A percentile compares a stretch with the other conserved stretches of the same genome.
Conservation (phyloP, 1,140 invertebrate genomes). For the Drosophila oshimai region DNA sequence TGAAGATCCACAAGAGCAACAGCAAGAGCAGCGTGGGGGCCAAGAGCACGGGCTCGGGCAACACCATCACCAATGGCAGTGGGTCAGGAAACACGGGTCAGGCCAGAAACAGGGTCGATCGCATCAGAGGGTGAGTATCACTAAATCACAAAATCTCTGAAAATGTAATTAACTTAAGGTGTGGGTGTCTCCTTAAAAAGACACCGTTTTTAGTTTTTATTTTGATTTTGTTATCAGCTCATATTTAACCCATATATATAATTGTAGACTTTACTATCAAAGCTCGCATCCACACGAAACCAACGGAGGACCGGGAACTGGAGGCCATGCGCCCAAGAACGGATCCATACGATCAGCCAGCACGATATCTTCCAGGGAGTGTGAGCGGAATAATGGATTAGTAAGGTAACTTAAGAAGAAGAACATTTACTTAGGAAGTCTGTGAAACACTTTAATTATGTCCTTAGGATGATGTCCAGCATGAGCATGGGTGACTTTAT, state of each 20-base stretch:
- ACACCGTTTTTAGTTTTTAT: background rate
- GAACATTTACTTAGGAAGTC: background rate
- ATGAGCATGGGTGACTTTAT: conserved; percentile 83
- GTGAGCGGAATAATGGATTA: conserved; percentile 72
- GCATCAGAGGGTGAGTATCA: conserved; percentile 71
- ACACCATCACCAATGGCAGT: conserved; percentile 76
- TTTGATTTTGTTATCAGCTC: conserved; percentile 1
- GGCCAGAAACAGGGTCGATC: conserved; percentile 78
- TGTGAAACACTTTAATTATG: background rate
- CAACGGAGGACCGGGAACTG: conserved; percentile 41
- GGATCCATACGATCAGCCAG: conserved; percentile 81
- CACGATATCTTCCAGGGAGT: conserved; percentile 78
- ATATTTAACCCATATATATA: conserved; percentile 25
- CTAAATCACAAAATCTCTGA: rapidly evolving
- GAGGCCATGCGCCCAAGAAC: conserved; percentile 64
- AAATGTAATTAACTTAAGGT: background rate
- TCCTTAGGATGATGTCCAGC: conserved; percentile 81
- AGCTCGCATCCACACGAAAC: conserved; percentile 75
- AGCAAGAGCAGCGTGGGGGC: conserved; percentile 80
- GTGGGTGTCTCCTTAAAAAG: background rate
- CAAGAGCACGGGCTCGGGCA: conserved; percentile 78
- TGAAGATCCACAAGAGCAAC: conserved; percentile 82
- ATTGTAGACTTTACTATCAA: conserved; percentile 78
- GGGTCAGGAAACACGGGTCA: conserved; percentile 59
- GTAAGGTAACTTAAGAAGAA: conserved; percentile 58